phyloP scores from a whole-genome alignment of 2,888 invertebrate species.

The Brassicogethes aeneus region DNA sequence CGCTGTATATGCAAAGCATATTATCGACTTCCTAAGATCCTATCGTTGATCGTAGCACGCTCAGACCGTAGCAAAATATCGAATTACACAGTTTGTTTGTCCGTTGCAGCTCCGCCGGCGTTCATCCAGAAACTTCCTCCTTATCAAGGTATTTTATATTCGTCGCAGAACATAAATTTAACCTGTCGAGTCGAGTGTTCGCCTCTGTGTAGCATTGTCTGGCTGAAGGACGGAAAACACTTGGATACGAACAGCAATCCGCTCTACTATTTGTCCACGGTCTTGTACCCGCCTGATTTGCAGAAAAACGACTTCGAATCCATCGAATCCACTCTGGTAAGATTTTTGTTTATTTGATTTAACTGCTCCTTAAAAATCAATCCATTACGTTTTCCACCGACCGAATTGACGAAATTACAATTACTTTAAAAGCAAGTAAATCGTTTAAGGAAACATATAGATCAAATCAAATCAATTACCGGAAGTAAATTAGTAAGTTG shows the following conservation, averaged over 20 bases:
- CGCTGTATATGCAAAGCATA: not conserved
- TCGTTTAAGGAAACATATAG: too few species aligned
- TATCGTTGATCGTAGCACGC: too few species aligned
- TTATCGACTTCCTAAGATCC: too few species aligned
- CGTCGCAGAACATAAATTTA: conserved; percentile 56
- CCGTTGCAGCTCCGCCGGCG: conserved; percentile 70
- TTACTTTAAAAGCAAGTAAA: too few species aligned
- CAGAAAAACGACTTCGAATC: conserved; percentile 84
- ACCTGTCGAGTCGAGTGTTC: conserved; percentile 86
- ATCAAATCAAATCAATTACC: too few species aligned
- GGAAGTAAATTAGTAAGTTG: too few species aligned
- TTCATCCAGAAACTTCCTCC: conserved; percentile 78
- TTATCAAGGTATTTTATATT: conserved; percentile 72
- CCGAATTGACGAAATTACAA: too few species aligned
- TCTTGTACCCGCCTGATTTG: conserved; percentile 60
- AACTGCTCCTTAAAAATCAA: too few species aligned
- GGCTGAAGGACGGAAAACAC: conserved; percentile 70
- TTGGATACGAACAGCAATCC: conserved; percentile 51
- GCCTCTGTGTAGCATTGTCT: conserved; percentile 74
- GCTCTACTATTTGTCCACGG: conserved; percentile 60
- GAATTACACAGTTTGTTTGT: not conserved
- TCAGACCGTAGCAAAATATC: too few species aligned
- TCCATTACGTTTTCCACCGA: too few species aligned
- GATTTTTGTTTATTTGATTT: conserved; percentile 25
- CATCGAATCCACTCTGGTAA: conserved; percentile 73